These are phyloP conservation scores for Ericerus pela DNA, from an alignment of 1,140 invertebrate species.

Conservation along the genomic window DNA sequence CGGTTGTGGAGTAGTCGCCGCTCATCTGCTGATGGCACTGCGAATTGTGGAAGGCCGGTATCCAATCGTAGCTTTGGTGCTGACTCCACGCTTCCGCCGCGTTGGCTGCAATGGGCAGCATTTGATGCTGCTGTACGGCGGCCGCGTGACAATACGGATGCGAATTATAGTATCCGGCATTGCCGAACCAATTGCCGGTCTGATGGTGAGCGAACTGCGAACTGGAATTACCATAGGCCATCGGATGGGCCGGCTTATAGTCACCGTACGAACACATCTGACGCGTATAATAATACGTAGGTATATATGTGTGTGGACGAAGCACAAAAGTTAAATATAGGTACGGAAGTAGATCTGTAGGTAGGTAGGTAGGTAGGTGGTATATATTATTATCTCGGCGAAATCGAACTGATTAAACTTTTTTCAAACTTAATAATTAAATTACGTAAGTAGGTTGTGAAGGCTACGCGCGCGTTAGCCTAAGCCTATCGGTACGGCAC, in stretches of 20 bases:
- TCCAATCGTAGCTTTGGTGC: background rate
- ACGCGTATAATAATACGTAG: too few species aligned
- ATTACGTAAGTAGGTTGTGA: too few species aligned
- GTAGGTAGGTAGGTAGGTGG: too few species aligned
- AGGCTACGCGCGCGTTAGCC: too few species aligned
- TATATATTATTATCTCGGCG: too few species aligned
- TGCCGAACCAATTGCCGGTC: conserved; percentile 7
- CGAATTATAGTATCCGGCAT: background rate
- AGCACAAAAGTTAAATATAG: too few species aligned
- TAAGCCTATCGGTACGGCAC: too few species aligned
- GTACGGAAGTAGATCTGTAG: too few species aligned
- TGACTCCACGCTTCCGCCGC: background rate
- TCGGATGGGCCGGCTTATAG: background rate
- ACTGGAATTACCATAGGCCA: background rate
- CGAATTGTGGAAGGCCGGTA: background rate
- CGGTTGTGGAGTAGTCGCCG: background rate
- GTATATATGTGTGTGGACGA: too few species aligned
- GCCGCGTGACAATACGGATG: background rate
- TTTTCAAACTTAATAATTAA: too few species aligned
- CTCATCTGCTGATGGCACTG: background rate
- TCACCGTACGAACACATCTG: too few species aligned
- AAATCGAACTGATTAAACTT: too few species aligned
- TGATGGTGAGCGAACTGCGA: background rate
- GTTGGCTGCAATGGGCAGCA: background rate
- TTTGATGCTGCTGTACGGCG: background rate